phyloP scores from a whole-genome alignment of 2,113 vertebrate species.

The Erythrocercus mccallii region DNA sequence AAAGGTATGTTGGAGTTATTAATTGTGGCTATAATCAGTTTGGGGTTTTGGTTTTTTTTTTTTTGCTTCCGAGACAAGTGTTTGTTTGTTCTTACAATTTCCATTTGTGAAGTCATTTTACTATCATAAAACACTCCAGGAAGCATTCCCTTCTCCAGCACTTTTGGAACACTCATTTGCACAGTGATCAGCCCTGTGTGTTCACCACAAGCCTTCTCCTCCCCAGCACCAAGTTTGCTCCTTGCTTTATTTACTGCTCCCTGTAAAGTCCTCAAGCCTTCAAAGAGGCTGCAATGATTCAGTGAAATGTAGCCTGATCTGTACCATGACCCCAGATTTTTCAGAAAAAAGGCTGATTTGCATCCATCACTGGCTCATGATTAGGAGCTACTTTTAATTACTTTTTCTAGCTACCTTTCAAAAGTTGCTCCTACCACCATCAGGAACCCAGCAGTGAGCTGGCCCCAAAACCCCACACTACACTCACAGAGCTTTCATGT shows the following conservation, averaged over 20 bases:
- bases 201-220: neutral
- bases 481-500: neutral
- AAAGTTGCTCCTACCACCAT: neutral
- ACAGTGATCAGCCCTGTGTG: neutral
- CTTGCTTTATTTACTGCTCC: neutral
- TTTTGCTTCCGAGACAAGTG: neutral
- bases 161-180: accelerated
- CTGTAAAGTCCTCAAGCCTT: neutral
- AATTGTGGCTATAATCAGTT: neutral
- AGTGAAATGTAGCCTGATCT: neutral
- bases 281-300: neutral
- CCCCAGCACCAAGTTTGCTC: neutral
- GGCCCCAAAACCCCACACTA: neutral
- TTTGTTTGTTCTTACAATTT: neutral
- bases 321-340: neutral
- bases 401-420: neutral
- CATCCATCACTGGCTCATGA: neutral
- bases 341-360: neutral
- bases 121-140: neutral
- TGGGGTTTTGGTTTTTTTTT: neutral
- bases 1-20: neutral
- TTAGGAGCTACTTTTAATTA: neutral
- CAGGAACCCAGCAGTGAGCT: neutral
- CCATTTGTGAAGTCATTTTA: neutral
- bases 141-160: neutral